These are phyloP conservation scores for Tragelaphus buxtoni DNA, from an alignment of 2,113 vertebrate genomes.

Conservation along the genomic window DNA sequence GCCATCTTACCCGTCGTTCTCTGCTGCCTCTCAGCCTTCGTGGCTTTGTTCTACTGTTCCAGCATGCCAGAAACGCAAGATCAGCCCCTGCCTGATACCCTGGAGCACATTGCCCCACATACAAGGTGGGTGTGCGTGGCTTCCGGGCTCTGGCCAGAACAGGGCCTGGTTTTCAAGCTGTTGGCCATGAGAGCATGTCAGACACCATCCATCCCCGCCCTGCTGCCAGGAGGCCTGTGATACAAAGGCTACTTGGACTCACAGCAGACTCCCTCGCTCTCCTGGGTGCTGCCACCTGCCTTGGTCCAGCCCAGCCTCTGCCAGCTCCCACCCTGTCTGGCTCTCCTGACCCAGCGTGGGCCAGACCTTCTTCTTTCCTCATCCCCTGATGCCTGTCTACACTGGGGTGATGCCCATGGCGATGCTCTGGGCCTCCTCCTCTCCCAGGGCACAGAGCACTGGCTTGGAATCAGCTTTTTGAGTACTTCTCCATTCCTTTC, in stretches of 20 bases:
- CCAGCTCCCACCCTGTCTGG: neutral
- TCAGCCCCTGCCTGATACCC: conserved; percentile 78
- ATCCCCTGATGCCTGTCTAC: neutral
- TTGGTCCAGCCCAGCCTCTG: neutral
- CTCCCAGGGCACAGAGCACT: neutral
- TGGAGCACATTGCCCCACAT: neutral
- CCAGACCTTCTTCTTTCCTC: neutral
- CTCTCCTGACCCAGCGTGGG: neutral
- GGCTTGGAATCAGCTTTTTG: neutral
- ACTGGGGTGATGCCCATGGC: too few relatives aligned
- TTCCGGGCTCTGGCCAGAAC: neutral
- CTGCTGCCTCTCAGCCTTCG: conserved; percentile 72
- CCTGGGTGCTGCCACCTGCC: neutral
- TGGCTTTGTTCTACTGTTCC: conserved; percentile 73
- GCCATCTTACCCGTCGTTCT: conserved; percentile 78
- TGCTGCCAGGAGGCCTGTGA: neutral
- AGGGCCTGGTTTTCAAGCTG: neutral
- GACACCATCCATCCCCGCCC: neutral
- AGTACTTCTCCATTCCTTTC: neutral
- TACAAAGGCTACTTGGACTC: neutral
- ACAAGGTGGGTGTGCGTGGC: neutral
- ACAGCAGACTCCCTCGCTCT: neutral
- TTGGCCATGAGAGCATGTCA: neutral
- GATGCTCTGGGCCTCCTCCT: neutral
- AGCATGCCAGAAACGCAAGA: conserved; percentile 83